These are phyloP conservation scores for Latheticus oryzae DNA, from an alignment of 2,888 invertebrate genomes.

Conservation along the genomic window DNA sequence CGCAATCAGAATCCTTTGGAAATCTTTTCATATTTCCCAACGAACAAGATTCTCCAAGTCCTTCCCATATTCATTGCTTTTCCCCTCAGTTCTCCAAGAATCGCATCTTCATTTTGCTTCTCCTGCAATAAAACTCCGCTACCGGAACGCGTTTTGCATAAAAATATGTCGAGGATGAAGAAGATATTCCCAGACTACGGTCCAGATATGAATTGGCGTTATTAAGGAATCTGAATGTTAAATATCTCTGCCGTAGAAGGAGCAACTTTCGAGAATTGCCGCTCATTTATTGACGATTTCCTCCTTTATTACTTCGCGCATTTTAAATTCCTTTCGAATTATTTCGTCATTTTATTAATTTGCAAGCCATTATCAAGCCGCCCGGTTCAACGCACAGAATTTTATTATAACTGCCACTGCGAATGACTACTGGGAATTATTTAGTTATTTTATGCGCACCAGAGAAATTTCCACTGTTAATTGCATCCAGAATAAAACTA, in stretches of 20 bases:
- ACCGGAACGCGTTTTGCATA: conserved; percentile 64
- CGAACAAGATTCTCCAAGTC: conserved; percentile 55
- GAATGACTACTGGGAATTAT: conserved; percentile 38
- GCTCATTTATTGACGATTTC: conserved; percentile 55
- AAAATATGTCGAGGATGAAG: conserved; percentile 63
- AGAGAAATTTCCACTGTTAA: conserved; percentile 27
- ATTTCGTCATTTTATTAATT: conserved; percentile 45
- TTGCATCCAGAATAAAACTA: too few relatives aligned
- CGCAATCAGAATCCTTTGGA: conserved; percentile 58
- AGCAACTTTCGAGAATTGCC: conserved; percentile 47
- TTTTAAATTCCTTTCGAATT: conserved; percentile 44
- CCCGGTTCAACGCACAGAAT: conserved; percentile 51
- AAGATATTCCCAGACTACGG: conserved; percentile 54
- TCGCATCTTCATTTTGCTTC: conserved; percentile 62
- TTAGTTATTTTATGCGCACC: conserved; percentile 41
- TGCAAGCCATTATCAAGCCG: conserved; percentile 41
- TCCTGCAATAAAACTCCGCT: conserved; percentile 63
- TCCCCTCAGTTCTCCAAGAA: conserved; percentile 54
- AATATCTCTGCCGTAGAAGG: conserved; percentile 50
- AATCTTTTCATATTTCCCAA: conserved; percentile 56
- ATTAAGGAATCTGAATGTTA: conserved; percentile 61
- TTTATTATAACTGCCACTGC: conserved; percentile 49
- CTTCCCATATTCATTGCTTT: conserved; percentile 56
- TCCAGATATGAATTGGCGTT: conserved; percentile 62
- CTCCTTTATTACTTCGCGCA: conserved; percentile 46